Conservation (phyloP, 2,888 invertebrate species). For the Polydrusus pterygomalis region DNA sequence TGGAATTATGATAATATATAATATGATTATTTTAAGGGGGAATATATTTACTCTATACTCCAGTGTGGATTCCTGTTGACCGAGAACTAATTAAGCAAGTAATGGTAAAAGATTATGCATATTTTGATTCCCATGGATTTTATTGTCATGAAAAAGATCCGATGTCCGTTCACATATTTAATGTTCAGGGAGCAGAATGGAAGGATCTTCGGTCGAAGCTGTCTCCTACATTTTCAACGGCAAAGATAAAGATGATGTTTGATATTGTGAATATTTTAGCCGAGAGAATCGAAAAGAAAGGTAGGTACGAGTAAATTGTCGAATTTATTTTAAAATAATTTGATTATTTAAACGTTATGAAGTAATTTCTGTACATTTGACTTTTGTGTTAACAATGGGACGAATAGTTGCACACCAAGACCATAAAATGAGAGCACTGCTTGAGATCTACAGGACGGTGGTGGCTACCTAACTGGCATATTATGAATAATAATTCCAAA, state of each 20-base stretch:
- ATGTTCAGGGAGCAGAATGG: conserved; percentile 76
- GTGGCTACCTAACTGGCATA: too few species aligned
- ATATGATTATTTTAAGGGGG: neutral
- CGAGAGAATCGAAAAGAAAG: conserved; percentile 12
- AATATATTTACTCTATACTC: conserved; percentile 20
- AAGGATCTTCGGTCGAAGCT: conserved; percentile 76
- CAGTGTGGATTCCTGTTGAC: conserved; percentile 8
- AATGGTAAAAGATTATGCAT: conserved; percentile 17
- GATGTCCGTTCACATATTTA: conserved; percentile 74
- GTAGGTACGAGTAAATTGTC: neutral
- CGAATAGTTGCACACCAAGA: too few species aligned
- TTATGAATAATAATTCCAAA: too few species aligned
- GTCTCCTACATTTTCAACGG: conserved; percentile 77
- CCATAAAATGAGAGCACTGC: too few species aligned
- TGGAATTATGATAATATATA: too few species aligned
- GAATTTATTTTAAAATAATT: too few species aligned
- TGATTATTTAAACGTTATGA: too few species aligned
- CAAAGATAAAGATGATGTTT: conserved; percentile 26
- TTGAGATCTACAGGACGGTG: too few species aligned
- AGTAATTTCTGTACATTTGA: too few species aligned
- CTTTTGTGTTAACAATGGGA: too few species aligned
- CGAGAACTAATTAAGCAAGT: conserved; percentile 14
- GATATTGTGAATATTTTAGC: conserved; percentile 13
- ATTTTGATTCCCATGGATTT: conserved; percentile 25
- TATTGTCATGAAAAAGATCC: conserved; percentile 25